phyloP scores from a whole-genome alignment of 2,888 invertebrate species.

The Listrodromus nycthemerus region DNA sequence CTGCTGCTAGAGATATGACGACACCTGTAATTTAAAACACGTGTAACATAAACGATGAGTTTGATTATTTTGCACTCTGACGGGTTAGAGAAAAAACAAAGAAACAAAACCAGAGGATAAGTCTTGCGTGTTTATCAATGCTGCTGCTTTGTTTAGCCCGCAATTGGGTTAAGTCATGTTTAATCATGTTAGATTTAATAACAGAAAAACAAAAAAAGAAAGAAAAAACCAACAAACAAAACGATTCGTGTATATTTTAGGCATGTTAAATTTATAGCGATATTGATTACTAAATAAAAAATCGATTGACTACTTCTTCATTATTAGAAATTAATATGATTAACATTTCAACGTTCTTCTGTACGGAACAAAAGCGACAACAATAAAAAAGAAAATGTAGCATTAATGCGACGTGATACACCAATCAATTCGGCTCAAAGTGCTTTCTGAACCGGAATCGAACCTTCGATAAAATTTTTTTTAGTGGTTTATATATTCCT shows the following conservation, averaged over 20 bases:
- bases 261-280: conserved; percentile 83
- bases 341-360: conserved; percentile 73
- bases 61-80: conserved; percentile 52
- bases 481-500: background rate
- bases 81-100: conserved; percentile 39
- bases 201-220: conserved; percentile 38
- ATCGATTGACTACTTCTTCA: conserved; percentile 81
- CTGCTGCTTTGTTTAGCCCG: conserved; percentile 70
- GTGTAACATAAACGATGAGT: conserved; percentile 49
- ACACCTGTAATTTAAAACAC: conserved; percentile 62
- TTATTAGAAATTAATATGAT: conserved; percentile 79
- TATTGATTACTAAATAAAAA: conserved; percentile 81
- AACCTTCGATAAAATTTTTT: conserved; percentile 5
- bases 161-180: conserved; percentile 76
- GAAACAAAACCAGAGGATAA: conserved; percentile 17
- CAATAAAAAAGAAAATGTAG: conserved; percentile 75
- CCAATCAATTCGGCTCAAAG: conserved; percentile 51
- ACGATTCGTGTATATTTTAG: conserved; percentile 83
- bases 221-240: conserved; percentile 49
- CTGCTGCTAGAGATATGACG: conserved; percentile 72
- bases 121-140: conserved; percentile 68
- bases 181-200: conserved; percentile 80
- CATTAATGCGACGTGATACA: conserved; percentile 68
- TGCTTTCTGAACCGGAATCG: conserved; percentile 28
- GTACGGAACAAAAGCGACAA: conserved; percentile 73